A percentile compares a stretch with the other conserved stretches of the same genome.
These are phyloP conservation scores for Zapornia atra DNA, from an alignment of 2,113 vertebrate species.

Conservation along the genomic window DNA sequence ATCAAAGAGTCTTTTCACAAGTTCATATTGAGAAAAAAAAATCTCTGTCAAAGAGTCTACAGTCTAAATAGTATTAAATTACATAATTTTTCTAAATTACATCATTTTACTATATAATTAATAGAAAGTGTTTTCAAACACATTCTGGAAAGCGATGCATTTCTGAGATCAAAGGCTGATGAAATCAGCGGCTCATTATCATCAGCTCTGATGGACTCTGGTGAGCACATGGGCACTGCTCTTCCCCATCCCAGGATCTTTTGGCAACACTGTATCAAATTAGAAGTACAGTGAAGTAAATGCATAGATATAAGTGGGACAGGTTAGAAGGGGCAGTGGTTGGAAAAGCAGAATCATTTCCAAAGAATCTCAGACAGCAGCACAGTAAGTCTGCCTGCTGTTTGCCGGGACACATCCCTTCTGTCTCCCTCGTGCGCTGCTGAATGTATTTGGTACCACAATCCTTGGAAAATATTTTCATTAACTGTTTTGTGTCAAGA, in stretches of 20 bases:
- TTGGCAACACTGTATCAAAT: neutral
- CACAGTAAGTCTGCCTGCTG: neutral
- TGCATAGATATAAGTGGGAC: neutral
- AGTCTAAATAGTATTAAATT: constrained; percentile 23
- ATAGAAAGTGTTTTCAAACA: constrained; percentile 24
- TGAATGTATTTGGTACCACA: neutral
- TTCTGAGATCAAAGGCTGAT: constrained; percentile 46
- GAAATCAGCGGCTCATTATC: constrained; percentile 28
- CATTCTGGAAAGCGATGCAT: constrained; percentile 22
- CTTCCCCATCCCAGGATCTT: neutral
- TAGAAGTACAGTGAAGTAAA: neutral
- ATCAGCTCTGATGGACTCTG: neutral
- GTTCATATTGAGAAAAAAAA: neutral
- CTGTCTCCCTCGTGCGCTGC: neutral
- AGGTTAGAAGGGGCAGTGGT: neutral
- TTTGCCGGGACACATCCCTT: neutral
- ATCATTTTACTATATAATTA: constrained; percentile 60
- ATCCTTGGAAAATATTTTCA: neutral
- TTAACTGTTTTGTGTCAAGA: neutral
- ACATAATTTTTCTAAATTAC: constrained; percentile 33
- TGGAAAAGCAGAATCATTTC: neutral
- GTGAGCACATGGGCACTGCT: neutral
- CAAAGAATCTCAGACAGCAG: neutral
- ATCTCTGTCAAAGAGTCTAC: neutral
- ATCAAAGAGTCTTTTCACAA: neutral